These are phyloP conservation scores for Cataglyphis livida DNA, from an alignment of 2,888 invertebrate species.

Conservation along the genomic window DNA sequence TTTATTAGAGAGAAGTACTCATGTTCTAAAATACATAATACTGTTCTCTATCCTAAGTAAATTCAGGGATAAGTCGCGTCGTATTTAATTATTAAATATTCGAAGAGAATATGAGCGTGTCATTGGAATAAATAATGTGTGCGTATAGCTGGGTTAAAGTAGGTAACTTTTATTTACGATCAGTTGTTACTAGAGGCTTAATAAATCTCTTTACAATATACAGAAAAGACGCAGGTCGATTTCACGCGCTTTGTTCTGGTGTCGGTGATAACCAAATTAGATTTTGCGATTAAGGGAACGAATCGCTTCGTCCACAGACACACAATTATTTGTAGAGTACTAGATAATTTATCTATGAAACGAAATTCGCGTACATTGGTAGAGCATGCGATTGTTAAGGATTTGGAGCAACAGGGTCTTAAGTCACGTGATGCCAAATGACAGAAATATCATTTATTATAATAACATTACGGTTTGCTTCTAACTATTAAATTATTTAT, in stretches of 20 bases:
- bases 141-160: slow-evolving; percentile 72
- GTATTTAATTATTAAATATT: not conserved
- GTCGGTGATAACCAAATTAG: slow-evolving; percentile 41
- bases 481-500: not conserved
- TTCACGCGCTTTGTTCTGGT: slow-evolving; percentile 43
- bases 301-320: slow-evolving; percentile 41
- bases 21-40: not conserved
- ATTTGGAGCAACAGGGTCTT: slow-evolving; percentile 16
- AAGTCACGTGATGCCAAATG: not conserved
- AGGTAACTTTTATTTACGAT: slow-evolving; percentile 78
- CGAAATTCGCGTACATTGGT: not conserved
- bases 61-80: not conserved
- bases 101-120: not conserved
- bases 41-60: not conserved
- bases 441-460: not conserved
- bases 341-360: slow-evolving; percentile 26
- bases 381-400: not conserved
- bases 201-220: slow-evolving; percentile 51
- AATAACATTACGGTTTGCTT: not conserved
- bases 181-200: slow-evolving; percentile 60
- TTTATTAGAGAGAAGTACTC: not conserved
- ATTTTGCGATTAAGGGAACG: slow-evolving; percentile 71
- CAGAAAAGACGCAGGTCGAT: slow-evolving; percentile 50
- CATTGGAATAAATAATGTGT: slow-evolving; percentile 6
- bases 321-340: slow-evolving; percentile 12